phyloP scores from a whole-genome alignment of 1,140 invertebrate genomes.

The Drosophila biarmipes region DNA sequence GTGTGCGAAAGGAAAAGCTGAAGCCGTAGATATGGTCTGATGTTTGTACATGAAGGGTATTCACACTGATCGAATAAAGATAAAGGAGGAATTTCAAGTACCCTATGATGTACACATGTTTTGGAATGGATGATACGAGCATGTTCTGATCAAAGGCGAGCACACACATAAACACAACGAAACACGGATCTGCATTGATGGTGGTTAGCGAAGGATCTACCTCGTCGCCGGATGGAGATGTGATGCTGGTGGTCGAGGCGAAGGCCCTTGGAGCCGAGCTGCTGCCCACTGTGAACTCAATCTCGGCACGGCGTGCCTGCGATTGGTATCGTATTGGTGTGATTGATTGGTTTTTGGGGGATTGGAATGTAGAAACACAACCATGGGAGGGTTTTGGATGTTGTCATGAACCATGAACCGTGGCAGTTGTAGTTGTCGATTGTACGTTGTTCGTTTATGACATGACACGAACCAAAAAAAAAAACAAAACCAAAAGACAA shows the following conservation, averaged over 20 bases:
- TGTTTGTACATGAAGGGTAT: conserved; percentile 25
- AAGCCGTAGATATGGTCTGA: conserved; percentile 22
- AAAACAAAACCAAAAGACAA: conserved; percentile 41
- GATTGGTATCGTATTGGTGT: conserved; percentile 34
- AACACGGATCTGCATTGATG: conserved; percentile 35
- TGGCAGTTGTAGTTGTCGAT: conserved; percentile 45
- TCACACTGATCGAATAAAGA: conserved; percentile 15
- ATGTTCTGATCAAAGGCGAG: conserved; percentile 1
- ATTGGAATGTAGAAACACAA: conserved; percentile 38
- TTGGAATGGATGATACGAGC: conserved; percentile 12
- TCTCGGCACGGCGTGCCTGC: conserved; percentile 97
- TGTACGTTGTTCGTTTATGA: conserved; percentile 38
- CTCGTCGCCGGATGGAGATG: conserved; percentile 72
- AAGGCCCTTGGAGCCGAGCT: conserved; percentile 47
- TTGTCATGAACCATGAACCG: conserved; percentile 65
- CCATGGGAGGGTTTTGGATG: conserved; percentile 38
- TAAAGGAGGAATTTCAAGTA: conserved; percentile 7
- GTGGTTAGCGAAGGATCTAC: conserved; percentile 63
- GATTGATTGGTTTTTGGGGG: conserved; percentile 12
- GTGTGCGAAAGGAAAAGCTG: conserved; percentile 18
- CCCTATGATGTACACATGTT: conserved; percentile 10
- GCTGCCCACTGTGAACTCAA: conserved; percentile 94
- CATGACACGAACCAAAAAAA: conserved; percentile 52
- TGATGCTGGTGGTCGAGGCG: conserved; percentile 40
- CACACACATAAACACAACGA: conserved; percentile 45